Percentiles rank a stretch among this genome's conserved stretches.
Conservation (phyloP, 2,113 vertebrate genomes). For the Lipotes vexillifer region DNA sequence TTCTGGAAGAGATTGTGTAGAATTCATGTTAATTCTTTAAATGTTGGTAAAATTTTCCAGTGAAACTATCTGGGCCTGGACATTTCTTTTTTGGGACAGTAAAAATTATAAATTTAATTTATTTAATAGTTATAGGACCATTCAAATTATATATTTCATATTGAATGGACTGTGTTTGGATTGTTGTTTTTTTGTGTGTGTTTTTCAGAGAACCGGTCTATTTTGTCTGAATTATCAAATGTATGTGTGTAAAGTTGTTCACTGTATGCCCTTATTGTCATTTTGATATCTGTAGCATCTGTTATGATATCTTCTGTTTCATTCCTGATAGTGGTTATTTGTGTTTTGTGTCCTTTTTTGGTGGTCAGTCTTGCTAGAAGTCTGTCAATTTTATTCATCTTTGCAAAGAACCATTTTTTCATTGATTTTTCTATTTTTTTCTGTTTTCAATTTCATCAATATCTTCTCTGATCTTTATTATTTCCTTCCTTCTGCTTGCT, state of each 20-base stretch:
- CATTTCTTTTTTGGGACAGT: background rate
- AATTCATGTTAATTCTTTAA: background rate
- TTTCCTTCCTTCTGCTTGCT: background rate
- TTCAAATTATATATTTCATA: background rate
- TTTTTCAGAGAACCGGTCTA: background rate
- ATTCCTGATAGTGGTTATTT: background rate
- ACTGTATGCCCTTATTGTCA: background rate
- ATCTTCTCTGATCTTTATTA: background rate
- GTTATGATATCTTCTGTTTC: background rate
- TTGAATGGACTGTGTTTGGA: background rate
- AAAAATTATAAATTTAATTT: background rate
- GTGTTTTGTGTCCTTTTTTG: background rate
- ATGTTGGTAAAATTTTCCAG: background rate
- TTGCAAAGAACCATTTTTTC: background rate
- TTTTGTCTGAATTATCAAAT: background rate
- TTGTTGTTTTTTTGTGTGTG: background rate
- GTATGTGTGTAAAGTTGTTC: background rate
- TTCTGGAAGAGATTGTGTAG: background rate
- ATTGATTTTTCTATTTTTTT: background rate
- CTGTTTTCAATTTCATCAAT: background rate
- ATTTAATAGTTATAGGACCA: background rate
- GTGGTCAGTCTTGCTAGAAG: background rate
- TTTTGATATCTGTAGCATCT: background rate
- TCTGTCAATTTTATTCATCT: background rate
- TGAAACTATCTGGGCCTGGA: background rate